Base-by-base conservation (phyloP, 2,113 vertebrate species). In the Syngnathus floridae region DNA sequence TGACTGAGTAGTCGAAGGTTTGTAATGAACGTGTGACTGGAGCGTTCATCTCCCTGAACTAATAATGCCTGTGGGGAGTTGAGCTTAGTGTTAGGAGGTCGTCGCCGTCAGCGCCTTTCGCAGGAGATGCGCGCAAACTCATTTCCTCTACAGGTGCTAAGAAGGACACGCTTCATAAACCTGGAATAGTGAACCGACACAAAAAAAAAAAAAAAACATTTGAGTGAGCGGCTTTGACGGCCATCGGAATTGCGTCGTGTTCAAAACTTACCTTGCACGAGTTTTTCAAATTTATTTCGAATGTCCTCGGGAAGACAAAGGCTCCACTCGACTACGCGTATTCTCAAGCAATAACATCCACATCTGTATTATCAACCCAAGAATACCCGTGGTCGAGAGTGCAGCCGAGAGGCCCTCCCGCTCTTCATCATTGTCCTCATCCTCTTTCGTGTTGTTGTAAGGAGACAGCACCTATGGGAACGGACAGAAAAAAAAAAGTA, bases 301-400 rank as follows among this genome's bases (percentile, higher is more conserved):
- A 35, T 6, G 54, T 17, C 26, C 61, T 77, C 71, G 37, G 74
- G 88, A 76, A 19, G 86, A 82, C 43, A 66, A 74, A 73, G 87
- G 87, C 69, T 88, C 91, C 90, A 70, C 89, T 88, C 90, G 74
- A 88, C 91, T 90, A 92, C 91, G 91, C 90, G 91, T 92, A 92
- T 92, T 92, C 91, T 91, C 88, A 90, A 91, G 88, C 85, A 90
- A 89, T 88, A 90, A 91, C 87, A 92, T 84, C 88, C 75, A 87
- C 86, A 84, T 90, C 82, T 89, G 90, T 89, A 88, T 89, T 91
- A 87, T 92, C 84, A 85, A 86, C 89, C 86, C 84, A 86, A 90
- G 86, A 89, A 89, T 90, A 90, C 88, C 86, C 87, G 84, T 90
- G 84, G 80, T 86, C 84, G 90, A 87, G 87, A 86, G 71, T 75